phyloP scores from a whole-genome alignment of 2,113 vertebrate genomes.

The Equus quagga region DNA sequence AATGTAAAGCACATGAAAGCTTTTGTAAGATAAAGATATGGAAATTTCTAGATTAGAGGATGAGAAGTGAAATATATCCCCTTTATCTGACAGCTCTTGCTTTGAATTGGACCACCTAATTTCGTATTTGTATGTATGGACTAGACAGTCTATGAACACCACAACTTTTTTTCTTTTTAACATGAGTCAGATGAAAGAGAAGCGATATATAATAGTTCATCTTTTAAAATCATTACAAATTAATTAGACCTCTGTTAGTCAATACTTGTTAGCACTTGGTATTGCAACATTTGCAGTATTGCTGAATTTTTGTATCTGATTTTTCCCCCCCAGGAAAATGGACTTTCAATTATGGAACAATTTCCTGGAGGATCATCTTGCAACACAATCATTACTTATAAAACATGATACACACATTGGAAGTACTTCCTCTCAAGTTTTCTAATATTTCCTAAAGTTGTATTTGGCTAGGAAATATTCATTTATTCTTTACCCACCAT shows the following conservation, averaged over 20 bases:
- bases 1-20: conserved; percentile 34
- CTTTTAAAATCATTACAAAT: not conserved
- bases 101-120: not conserved
- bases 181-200: not conserved
- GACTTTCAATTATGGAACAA: not conserved
- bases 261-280: not conserved
- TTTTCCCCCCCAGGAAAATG: rapidly evolving
- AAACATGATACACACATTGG: not conserved
- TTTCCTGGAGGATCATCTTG: not conserved
- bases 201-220: not conserved
- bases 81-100: not conserved
- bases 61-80: not conserved
- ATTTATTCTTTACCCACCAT: not conserved
- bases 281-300: not conserved
- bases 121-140: not conserved
- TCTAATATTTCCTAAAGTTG: not conserved
- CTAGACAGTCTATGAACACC: not conserved
- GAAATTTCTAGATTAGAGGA: not conserved
- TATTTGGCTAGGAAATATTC: not conserved
- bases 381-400: not conserved
- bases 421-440: not conserved
- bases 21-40: conserved; percentile 4
- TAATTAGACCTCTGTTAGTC: not conserved
- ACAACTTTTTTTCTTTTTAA: not conserved
- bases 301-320: not conserved